Base-by-base conservation (phyloP, 2,888 invertebrate species). In the Molanna angustata region DNA sequence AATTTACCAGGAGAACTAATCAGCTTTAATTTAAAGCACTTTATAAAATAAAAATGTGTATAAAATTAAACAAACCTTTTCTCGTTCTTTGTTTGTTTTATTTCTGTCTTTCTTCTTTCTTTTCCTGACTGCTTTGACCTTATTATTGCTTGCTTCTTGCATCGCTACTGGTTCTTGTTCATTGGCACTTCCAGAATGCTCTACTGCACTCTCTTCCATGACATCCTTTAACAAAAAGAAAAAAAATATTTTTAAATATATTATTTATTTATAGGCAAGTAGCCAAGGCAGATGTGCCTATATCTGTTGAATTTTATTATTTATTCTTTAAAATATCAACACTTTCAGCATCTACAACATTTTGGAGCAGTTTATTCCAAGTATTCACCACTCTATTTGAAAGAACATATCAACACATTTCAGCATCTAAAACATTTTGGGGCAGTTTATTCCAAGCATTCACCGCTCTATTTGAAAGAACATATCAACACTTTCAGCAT, bases 41-140 rank as follows among this genome's bases (percentile, higher is more conserved):
- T 2, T 41, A 11, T 6, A 17, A 19, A 41, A 41, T 11, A 17
- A 27, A 17, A 31, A 18, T 33, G 33, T 11, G 14, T 13, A 33
- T 6, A 33, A 33, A 33, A 13, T 13, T 4, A 37, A 3, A 37
- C 14, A 13, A 32, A 56, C 58, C 49, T 54, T 59, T 20, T 56
- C 58, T 2, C 47, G 18, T 20, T 54, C 53, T 46, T 59, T 59
- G 13, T 51, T 37, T 6, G 49, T 66, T 56, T 73, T 72, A 54
- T 70, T 71, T 33, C 69, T 70, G 50, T 72, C 73, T 56, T 73
- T 76, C 51, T 72, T 75, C 58, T 69, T 65, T 62, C 69, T 42
- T 61, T 59, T 59, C 20, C 60, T 51, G n/a, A 48, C 46, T 11
- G 46, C 56, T 40, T 57, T 52, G 16, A 49, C 42, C 27, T 61